Evolutionary conservation across 2,888 invertebrate genomes (phyloP), one percentile per base, ranked within the genome.

Genomic region (Altica lythri): DNA sequence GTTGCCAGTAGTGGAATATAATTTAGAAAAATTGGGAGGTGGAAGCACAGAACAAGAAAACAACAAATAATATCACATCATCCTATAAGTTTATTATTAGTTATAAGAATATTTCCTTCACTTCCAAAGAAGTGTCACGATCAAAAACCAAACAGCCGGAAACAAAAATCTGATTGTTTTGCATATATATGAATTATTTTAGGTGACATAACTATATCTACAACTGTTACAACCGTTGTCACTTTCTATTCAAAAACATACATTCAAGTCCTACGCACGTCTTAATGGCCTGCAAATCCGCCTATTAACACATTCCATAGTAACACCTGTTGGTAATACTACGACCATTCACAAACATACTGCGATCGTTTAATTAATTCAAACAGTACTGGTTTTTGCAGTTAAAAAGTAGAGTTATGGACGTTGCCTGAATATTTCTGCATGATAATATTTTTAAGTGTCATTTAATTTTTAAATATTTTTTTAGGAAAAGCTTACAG

Each of bases 401-500:
- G 35, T 17, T 17, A 35, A 35, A 9, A 13, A 16, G 13, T 16
- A 35, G 35, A 35, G 13, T 35, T 35, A 35, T 17, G 14, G 6
- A 35, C 35, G 8, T 35, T 35, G 5, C 5, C n/a, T 14, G 5
- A 14, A 35, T n/a, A 35, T 5, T 13, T 34, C 8, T 13, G n/a
- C n/a, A 35, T 4, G 8, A 16, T n/a, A 29, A 1, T 35, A 14
- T 27, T 27, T 27, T 27, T 27, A 27, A 27, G 8, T 27, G 16
- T 1, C 16, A 35, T 16, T 35, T n/a, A n/a, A n/a, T n/a, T n/a
- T n/a, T n/a, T n/a, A n/a, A n/a, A n/a, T n/a, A n/a, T n/a, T n/a
- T n/a, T n/a, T 58, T 38, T 38, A 63, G 88, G 86, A 76, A 77
- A 84, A 38, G 88, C 88, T 0, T 88, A 88, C 69, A 86, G 87